These are phyloP conservation scores for Acanthosepion pharaonis DNA, from an alignment of 2,888 invertebrate genomes.

Conservation along the genomic window DNA sequence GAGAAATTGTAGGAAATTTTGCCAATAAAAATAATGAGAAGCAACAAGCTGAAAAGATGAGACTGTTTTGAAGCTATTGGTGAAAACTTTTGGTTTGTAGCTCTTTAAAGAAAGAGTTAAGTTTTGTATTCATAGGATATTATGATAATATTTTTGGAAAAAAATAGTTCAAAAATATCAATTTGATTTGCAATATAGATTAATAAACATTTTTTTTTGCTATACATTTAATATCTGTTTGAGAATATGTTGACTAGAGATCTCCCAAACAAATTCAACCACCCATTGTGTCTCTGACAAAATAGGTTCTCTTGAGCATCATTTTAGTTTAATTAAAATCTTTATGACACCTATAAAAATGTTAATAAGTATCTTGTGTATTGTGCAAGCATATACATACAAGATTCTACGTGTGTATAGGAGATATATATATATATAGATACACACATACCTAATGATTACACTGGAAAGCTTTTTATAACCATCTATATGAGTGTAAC, in stretches of 20 bases:
- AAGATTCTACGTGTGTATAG: neutral
- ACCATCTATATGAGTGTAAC: neutral
- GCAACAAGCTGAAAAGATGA: too few species aligned
- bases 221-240: too few species aligned
- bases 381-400: neutral
- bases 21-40: too few species aligned
- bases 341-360: neutral
- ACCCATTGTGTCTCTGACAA: too few species aligned
- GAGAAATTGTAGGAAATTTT: too few species aligned
- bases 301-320: too few species aligned
- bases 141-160: too few species aligned
- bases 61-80: too few species aligned
- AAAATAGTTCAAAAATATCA: constrained; percentile 1
- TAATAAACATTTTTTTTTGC: neutral
- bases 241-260: too few species aligned
- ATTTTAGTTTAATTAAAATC: too few species aligned
- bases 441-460: neutral
- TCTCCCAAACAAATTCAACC: too few species aligned
- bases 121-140: neutral
- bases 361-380: neutral
- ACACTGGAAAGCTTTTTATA: neutral
- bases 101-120: neutral
- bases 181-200: neutral
- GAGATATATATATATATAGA: neutral
- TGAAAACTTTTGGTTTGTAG: too few species aligned